Evolutionary conservation across 2,888 invertebrate species (phyloP), one percentile per base, ranked within the genome.

Genomic region (Anthoptus insignis): DNA sequence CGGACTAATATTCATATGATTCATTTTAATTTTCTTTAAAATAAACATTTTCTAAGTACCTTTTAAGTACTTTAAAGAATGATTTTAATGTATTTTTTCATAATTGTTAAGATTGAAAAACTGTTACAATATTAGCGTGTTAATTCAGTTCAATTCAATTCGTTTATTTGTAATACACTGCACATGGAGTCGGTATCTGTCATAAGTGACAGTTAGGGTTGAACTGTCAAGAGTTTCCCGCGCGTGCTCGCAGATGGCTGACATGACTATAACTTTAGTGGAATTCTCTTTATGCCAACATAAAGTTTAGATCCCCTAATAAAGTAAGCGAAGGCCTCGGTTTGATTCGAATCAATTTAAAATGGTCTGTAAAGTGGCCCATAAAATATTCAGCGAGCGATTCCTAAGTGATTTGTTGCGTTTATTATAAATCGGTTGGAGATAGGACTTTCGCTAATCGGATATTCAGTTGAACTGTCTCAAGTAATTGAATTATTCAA

Each of bases 371-470:
- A 19, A 19, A 42, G 19, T 11, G 42, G 9, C 19, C 8, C 16
- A 42, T 42, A 42, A 42, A 42, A 42, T 42, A 42, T 42, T 42
- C 42, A 19, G 42, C 42, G 11, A 19, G 39, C 39, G 16, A 19
- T 42, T 11, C 14, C 37, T 9, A 42, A 42, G 16, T 42, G 19
- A 42, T 21, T 19, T 42, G 19, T 19, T 42, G 19, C 19, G 9
- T 42, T 19, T 42, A 42, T 42, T 19, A 19, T 19, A n/a, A 42
- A 42, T 42, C 19, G 19, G 42, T 2, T 42, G 19, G 14, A 42
- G 11, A 42, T 42, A 19, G 5, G 9, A 42, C 11, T 42, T 42
- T 42, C 8, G 19, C 19, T 42, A 42, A 11, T 42, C 19, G 19
- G 42, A 11, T 19, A 42, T 11, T 2, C 11, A 19, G 3, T 14